These are phyloP conservation scores for Crax fasciolata DNA, from an alignment of 2,797 vertebrate genomes.

Conservation along the genomic window DNA sequence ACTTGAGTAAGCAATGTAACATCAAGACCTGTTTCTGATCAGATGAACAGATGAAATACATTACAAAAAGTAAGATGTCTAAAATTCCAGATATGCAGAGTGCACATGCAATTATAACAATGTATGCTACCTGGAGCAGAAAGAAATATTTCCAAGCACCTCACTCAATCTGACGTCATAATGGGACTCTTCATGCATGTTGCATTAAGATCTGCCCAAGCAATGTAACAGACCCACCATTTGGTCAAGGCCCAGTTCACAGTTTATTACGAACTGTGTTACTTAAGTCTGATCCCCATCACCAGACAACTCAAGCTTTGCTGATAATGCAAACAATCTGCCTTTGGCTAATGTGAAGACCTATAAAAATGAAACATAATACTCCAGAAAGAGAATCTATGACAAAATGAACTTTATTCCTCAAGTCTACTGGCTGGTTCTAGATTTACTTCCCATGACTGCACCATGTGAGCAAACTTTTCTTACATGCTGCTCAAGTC, in stretches of 20 bases:
- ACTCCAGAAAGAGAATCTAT: background rate
- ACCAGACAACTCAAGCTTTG: conserved; percentile 87
- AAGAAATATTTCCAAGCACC: conserved; percentile 40
- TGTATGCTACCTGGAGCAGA: background rate
- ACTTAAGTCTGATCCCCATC: conserved; percentile 86
- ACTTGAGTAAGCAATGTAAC: background rate
- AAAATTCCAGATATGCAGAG: background rate
- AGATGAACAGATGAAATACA: background rate
- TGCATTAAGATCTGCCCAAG: conserved; percentile 89
- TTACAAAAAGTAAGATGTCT: background rate
- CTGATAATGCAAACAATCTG: conserved; percentile 87
- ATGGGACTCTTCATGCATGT: conserved; percentile 86
- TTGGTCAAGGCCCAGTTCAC: conserved; percentile 89
- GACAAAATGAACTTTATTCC: background rate
- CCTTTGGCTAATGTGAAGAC: conserved; percentile 88
- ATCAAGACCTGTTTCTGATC: background rate
- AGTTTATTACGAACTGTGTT: conserved; percentile 89
- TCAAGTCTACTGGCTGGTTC: background rate
- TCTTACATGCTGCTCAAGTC: background rate
- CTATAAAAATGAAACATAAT: conserved; percentile 54
- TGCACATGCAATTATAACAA: background rate
- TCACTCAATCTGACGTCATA: conserved; percentile 91
- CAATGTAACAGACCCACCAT: conserved; percentile 87
- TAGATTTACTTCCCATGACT: background rate
- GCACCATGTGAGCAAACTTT: background rate